Evolutionary conservation across 2,797 vertebrate species (phyloP).

Genomic region (Coilia nasus): DNA sequence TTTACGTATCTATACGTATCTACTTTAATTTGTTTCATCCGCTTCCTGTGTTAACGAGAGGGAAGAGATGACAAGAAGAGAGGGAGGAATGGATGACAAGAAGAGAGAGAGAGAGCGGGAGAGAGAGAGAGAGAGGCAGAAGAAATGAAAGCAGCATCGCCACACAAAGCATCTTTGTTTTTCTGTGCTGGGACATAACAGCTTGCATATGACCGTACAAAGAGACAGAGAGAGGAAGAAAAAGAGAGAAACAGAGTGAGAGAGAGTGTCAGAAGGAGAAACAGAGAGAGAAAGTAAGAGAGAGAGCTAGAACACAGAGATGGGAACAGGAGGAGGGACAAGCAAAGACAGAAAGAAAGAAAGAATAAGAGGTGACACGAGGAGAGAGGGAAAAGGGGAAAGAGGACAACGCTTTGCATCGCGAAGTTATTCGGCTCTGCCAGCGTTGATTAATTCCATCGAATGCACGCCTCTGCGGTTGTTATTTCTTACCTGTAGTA

Average conservation of each 20-base stretch:
- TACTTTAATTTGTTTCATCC: not conserved
- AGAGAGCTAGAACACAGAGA: too few relatives aligned
- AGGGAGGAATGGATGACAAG: not conserved
- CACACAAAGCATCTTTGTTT: slow-evolving; percentile 78
- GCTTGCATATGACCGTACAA: slow-evolving; percentile 73
- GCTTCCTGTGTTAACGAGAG: not conserved
- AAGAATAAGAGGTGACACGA: not conserved
- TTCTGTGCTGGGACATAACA: slow-evolving; percentile 71
- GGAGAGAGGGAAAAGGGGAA: slow-evolving; percentile 48
- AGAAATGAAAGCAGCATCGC: not conserved
- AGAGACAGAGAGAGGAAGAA: slow-evolving; percentile 68
- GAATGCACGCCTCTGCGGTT: too few relatives aligned
- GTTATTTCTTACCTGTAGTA: too few relatives aligned
- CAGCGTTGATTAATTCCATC: too few relatives aligned
- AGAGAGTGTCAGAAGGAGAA: not conserved
- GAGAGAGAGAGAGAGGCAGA: slow-evolving; percentile 19
- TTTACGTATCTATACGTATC: not conserved
- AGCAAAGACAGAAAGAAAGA: too few relatives aligned
- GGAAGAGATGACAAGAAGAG: too few relatives aligned
- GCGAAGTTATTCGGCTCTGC: too few relatives aligned
- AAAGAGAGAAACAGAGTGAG: slow-evolving; percentile 49
- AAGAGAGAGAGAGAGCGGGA: not conserved
- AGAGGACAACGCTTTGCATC: too few relatives aligned
- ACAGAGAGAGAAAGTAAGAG: not conserved
- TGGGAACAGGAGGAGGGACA: too few relatives aligned